Evolutionary conservation across 1,140 invertebrate species (phyloP).

Genomic region (Pemphigus obesinymphae): DNA sequence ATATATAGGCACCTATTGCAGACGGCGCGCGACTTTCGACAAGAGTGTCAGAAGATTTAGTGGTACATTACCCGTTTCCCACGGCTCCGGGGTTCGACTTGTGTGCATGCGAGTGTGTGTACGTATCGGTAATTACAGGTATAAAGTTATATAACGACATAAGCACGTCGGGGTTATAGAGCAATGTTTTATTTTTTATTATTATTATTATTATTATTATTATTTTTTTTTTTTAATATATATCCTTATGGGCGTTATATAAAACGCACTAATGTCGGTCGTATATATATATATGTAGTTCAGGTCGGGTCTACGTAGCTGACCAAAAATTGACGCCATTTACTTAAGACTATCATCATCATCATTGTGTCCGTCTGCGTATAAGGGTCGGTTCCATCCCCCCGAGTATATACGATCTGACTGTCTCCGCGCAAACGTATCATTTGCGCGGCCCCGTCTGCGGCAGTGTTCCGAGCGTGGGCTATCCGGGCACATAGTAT

Average conservation of each 20-base stretch:
- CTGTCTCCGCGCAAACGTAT: conserved; percentile 35
- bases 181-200: conserved; percentile 16
- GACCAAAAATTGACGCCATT: conserved; percentile 41
- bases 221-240: not conserved
- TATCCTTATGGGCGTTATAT: conserved; percentile 6
- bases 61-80: conserved; percentile 40
- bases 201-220: not conserved
- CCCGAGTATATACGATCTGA: not conserved
- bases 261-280: conserved; percentile 24
- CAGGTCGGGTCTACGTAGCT: not conserved
- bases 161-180: conserved; percentile 22
- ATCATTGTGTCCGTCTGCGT: not conserved
- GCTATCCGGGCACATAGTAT: not conserved
- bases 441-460: conserved; percentile 6
- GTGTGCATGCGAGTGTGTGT: not conserved
- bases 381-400: conserved; percentile 34
- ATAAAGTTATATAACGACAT: conserved; percentile 35
- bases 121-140: conserved; percentile 31
- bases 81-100: conserved; percentile 15
- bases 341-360: conserved; percentile 41
- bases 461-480: too few species aligned
- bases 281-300: not conserved
- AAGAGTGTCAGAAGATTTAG: conserved; percentile 10
- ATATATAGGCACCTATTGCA: not conserved
- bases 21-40: not conserved